A percentile compares a stretch with the other conserved stretches of the same genome.
These are phyloP conservation scores for Danaus melanippus DNA, from an alignment of 1,140 invertebrate species.

Conservation along the genomic window DNA sequence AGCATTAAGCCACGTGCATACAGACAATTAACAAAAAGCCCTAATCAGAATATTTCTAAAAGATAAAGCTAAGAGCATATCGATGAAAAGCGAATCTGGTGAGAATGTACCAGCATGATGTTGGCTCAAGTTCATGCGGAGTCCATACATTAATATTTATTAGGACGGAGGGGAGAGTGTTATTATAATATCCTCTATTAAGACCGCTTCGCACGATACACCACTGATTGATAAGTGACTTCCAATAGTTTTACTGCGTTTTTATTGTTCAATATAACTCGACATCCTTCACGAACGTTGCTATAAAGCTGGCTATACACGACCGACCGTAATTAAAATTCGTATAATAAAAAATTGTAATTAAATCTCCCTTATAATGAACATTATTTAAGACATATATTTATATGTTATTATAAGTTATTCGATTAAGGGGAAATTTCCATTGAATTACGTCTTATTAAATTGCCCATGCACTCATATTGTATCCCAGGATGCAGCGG, in stretches of 20 bases:
- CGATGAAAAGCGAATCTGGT: constrained; percentile 56
- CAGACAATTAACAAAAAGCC: too few species aligned
- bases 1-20: too few species aligned
- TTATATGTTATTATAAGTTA: too few species aligned
- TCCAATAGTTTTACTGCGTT: too few species aligned
- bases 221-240: constrained; percentile 42
- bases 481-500: constrained; percentile 38
- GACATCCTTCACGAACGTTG: too few species aligned
- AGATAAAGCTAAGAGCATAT: constrained; percentile 9
- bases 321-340: too few species aligned
- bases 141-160: constrained; percentile 69
- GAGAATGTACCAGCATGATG: constrained; percentile 67
- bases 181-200: constrained; percentile 71
- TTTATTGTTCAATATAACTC: too few species aligned
- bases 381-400: too few species aligned
- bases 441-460: constrained; percentile 35
- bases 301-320: too few species aligned
- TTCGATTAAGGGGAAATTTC: neutral
- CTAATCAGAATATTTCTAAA: too few species aligned
- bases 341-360: too few species aligned
- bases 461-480: constrained; percentile 46
- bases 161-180: constrained; percentile 59
- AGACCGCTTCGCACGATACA: constrained; percentile 66
- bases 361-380: too few species aligned
- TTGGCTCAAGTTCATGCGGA: constrained; percentile 61